A percentile compares a stretch with the other conserved stretches of the same genome.
Evolutionary conservation across 2,888 invertebrate species (phyloP).

Genomic region (Philonicus albiceps): DNA sequence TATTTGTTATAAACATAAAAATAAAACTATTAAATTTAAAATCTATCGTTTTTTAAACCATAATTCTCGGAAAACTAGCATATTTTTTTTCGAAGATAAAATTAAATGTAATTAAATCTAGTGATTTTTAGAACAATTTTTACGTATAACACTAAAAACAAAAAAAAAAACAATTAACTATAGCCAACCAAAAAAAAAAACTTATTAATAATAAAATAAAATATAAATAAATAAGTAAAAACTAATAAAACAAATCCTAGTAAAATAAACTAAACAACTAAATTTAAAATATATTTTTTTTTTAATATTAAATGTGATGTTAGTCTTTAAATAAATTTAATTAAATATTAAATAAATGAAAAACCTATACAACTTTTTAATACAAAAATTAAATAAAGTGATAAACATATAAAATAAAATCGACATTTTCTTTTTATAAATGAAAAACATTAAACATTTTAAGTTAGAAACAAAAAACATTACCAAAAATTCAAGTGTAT

Average conservation of each 20-base stretch:
- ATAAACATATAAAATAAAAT: too few species aligned
- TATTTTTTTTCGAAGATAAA: constrained; percentile 40
- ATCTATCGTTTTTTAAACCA: constrained; percentile 45
- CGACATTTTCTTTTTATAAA: too few species aligned
- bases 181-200: background rate
- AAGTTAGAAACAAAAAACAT: too few species aligned
- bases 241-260: background rate
- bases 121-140: background rate
- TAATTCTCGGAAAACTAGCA: constrained; percentile 49
- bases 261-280: background rate
- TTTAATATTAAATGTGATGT: background rate
- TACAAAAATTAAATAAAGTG: too few species aligned
- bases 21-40: background rate
- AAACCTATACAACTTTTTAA: too few species aligned
- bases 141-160: too few species aligned
- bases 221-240: background rate
- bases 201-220: background rate
- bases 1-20: background rate
- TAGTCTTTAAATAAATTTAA: background rate
- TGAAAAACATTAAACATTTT: too few species aligned
- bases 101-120: background rate
- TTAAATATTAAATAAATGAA: too few species aligned
- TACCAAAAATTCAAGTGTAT: too few species aligned
- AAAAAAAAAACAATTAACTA: background rate
- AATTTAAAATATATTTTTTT: background rate